Percentiles rank a stretch among this genome's conserved stretches.
These are phyloP conservation scores for Melanostigma gelatinosum DNA, from an alignment of 2,113 vertebrate genomes.

Conservation along the genomic window DNA sequence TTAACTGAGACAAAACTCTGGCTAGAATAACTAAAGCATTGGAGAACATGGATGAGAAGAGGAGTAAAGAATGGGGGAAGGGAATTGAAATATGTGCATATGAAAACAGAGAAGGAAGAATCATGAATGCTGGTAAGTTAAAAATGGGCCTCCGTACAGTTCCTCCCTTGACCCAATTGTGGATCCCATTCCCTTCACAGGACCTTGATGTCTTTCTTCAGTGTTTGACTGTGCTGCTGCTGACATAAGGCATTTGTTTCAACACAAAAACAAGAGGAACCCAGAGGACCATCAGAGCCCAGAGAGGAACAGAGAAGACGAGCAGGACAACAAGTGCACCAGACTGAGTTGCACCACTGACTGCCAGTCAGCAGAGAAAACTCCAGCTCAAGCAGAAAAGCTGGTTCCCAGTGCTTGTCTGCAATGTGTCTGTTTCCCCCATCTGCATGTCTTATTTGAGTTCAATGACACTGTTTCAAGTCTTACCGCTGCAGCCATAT, in stretches of 20 bases:
- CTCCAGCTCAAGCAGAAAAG: slow-evolving; percentile 47
- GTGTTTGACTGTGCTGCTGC: slow-evolving; percentile 43
- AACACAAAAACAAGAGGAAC: slow-evolving; percentile 59
- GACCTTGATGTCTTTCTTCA: slow-evolving; percentile 44
- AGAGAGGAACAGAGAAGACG: slow-evolving; percentile 41
- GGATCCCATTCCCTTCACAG: slow-evolving; percentile 6
- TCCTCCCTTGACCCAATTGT: background rate
- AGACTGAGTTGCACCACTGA: slow-evolving; percentile 21
- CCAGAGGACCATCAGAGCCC: slow-evolving; percentile 37
- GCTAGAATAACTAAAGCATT: background rate
- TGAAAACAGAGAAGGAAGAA: slow-evolving; percentile 8
- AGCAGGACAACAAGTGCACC: slow-evolving; percentile 42
- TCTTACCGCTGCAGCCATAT: slow-evolving; percentile 19
- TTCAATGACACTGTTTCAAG: slow-evolving; percentile 41
- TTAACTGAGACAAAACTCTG: slow-evolving; percentile 10
- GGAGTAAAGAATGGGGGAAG: background rate
- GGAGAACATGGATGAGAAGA: slow-evolving; percentile 26
- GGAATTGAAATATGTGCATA: background rate
- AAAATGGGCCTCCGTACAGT: slow-evolving; percentile 5
- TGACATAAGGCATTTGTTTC: slow-evolving; percentile 64
- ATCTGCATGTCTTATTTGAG: slow-evolving; percentile 19
- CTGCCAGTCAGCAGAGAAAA: slow-evolving; percentile 51
- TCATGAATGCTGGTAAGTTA: background rate
- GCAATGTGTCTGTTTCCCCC: slow-evolving; percentile 25
- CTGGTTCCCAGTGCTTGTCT: slow-evolving; percentile 37